Conservation (phyloP, 1,140 invertebrate species). For the Ephestia elutella region DNA sequence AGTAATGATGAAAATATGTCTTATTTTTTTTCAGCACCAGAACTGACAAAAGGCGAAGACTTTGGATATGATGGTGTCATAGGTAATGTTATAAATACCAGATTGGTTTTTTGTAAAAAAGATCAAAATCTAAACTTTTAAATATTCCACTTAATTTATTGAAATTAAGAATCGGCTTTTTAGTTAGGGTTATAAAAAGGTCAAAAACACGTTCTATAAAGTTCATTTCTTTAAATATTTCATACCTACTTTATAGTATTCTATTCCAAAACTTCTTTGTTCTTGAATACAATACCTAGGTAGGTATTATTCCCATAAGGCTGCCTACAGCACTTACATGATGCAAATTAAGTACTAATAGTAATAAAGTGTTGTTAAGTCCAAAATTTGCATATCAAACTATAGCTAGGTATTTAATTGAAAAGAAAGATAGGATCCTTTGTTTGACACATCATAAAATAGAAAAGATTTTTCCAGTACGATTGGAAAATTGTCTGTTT, state of each 20-base stretch:
- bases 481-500: too few relatives aligned
- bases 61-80: conserved; percentile 62
- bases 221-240: too few relatives aligned
- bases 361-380: background rate
- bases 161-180: too few relatives aligned
- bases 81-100: conserved; percentile 38
- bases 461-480: too few relatives aligned
- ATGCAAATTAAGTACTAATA: background rate
- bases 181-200: too few relatives aligned
- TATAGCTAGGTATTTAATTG: background rate
- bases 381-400: background rate
- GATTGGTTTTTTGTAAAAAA: too few relatives aligned
- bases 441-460: background rate
- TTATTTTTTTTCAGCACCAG: conserved; percentile 41
- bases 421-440: background rate
- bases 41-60: conserved; percentile 45
- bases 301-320: background rate
- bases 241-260: too few relatives aligned
- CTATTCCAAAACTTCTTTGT: background rate
- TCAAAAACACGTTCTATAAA: too few relatives aligned
- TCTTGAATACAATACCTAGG: background rate
- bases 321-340: background rate
- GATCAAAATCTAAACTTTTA: too few relatives aligned
- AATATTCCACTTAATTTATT: too few relatives aligned
- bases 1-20: conserved; percentile 14